Evolutionary conservation across 2,797 vertebrate species (phyloP).

Genomic region (Sebastiscus albofasciatus): DNA sequence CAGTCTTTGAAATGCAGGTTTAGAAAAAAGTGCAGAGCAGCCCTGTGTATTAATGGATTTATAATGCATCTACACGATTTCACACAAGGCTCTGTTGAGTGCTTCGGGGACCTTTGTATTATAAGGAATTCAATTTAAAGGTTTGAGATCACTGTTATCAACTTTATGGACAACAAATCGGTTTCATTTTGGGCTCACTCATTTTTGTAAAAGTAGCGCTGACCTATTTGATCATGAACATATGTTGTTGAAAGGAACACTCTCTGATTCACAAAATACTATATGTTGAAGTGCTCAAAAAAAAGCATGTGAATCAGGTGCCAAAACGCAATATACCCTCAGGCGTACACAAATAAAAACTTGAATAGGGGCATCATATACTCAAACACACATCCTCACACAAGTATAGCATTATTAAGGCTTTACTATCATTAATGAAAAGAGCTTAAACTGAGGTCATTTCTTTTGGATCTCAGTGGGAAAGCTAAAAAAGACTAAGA

Average conservation of each 20-base stretch:
- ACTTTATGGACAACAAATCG: not conserved
- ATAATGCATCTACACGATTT: not conserved
- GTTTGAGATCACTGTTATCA: not conserved
- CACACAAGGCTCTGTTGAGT: not conserved
- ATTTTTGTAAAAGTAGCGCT: not conserved
- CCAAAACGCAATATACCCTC: not conserved
- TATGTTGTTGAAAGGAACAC: not conserved
- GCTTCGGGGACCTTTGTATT: not conserved
- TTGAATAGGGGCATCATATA: not conserved
- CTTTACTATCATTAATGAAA: no score
- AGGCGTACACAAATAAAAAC: not conserved
- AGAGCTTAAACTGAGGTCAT: no score
- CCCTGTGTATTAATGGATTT: not conserved
- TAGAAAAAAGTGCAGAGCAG: not conserved
- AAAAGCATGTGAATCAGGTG: not conserved
- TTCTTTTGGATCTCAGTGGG: no score
- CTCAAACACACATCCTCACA: not conserved
- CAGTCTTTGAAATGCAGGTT: conserved; percentile 9
- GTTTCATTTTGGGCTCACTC: not conserved
- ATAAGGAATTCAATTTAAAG: not conserved
- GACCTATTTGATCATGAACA: not conserved
- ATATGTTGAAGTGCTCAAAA: conserved; percentile 8
- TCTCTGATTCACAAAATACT: not conserved
- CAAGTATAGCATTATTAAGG: not conserved
- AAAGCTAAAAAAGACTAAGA: no score